A percentile compares a stretch with the other conserved stretches of the same genome.
phyloP scores from a whole-genome alignment of 2,797 vertebrate species.

The Myiotriccus ornatus region DNA sequence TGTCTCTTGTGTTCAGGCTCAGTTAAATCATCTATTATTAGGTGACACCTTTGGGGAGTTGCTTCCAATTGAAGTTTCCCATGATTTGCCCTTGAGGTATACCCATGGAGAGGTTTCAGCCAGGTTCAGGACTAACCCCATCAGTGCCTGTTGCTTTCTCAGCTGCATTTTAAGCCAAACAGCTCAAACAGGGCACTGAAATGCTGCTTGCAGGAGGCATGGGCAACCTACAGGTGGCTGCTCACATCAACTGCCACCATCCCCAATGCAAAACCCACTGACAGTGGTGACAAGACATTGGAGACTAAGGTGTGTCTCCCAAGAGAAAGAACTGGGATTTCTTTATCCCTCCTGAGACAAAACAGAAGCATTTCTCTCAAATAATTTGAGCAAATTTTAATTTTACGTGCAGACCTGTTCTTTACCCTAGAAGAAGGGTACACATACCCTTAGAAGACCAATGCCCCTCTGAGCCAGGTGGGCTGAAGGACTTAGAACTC shows the following conservation, averaged over 20 bases:
- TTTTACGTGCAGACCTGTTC: background rate
- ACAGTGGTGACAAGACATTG: background rate
- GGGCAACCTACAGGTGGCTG: rapidly evolving
- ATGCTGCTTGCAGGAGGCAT: background rate
- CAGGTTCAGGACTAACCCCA: background rate
- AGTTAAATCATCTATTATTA: background rate
- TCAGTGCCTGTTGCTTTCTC: background rate
- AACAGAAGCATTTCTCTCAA: background rate
- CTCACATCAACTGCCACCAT: background rate
- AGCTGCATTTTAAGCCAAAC: background rate
- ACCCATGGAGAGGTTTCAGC: background rate
- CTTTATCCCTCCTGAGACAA: background rate
- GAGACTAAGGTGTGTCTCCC: background rate
- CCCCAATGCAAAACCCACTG: background rate
- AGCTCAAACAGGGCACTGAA: background rate
- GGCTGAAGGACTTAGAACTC: background rate
- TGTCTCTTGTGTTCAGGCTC: background rate
- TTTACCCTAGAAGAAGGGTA: background rate
- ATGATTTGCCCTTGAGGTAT: background rate
- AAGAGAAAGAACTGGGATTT: background rate
- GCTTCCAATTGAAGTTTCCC: rapidly evolving
- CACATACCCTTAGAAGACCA: background rate
- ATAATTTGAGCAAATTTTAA: background rate
- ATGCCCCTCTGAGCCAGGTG: background rate
- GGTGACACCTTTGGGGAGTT: background rate